These are phyloP conservation scores for Baccha elongata DNA, from an alignment of 2,888 invertebrate genomes.

Conservation along the genomic window DNA sequence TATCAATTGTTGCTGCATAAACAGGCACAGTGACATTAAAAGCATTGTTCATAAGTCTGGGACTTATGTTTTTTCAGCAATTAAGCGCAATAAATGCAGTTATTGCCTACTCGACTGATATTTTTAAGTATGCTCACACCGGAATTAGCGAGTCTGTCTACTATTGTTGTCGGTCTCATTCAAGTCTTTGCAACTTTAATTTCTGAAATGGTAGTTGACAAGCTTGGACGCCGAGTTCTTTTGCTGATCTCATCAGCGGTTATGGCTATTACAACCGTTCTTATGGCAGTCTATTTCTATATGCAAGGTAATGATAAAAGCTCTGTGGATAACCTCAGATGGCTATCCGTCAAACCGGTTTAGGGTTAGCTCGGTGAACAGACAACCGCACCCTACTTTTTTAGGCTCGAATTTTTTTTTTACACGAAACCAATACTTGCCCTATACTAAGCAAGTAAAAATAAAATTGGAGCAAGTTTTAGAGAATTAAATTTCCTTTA, in stretches of 20 bases:
- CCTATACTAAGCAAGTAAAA: no score
- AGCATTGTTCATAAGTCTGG: constrained; percentile 88
- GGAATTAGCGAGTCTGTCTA: constrained; percentile 85
- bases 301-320: constrained; percentile 78
- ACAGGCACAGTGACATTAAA: constrained; percentile 85
- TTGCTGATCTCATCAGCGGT: constrained; percentile 87
- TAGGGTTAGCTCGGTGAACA: no score
- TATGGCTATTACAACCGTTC: constrained; percentile 87
- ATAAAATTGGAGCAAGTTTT: no score
- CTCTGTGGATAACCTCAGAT: constrained; percentile 85
- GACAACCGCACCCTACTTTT: no score
- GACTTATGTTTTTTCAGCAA: constrained; percentile 95
- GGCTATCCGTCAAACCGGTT: constrained; percentile 93
- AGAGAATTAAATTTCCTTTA: no score
- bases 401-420: no score
- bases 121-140: constrained; percentile 85
- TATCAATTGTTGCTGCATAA: constrained; percentile 85
- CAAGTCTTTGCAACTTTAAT: constrained; percentile 88
- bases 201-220: constrained; percentile 91
- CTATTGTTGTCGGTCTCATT: constrained; percentile 92
- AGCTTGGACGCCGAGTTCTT: constrained; percentile 89
- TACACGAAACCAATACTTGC: no score
- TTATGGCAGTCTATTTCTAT: constrained; percentile 88
- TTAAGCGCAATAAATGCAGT: constrained; percentile 92
- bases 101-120: constrained; percentile 89